A percentile compares a stretch with the other conserved stretches of the same genome.
Conservation (phyloP, 2,888 invertebrate species). For the Chydorus sphaericus region DNA sequence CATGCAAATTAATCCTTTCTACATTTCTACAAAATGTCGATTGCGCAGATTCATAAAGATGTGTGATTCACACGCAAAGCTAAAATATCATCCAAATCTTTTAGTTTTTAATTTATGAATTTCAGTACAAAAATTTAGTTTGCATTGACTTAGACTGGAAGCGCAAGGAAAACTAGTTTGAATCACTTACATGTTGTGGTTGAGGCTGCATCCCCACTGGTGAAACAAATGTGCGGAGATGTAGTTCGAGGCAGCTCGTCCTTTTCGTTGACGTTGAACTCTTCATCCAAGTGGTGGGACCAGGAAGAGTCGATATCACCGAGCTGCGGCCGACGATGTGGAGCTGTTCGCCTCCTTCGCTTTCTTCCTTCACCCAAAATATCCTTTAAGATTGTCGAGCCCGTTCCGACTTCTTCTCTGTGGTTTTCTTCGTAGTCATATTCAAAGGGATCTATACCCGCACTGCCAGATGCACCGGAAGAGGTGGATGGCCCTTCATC, state of each 20-base stretch:
- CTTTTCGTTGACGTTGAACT: neutral
- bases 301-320: neutral
- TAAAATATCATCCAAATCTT: no score
- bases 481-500: neutral
- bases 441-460: no score
- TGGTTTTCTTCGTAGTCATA: constrained; percentile 9
- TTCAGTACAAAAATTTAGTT: no score
- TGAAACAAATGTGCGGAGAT: neutral
- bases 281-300: neutral
- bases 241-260: neutral
- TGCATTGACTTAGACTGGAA: no score
- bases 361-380: neutral
- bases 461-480: neutral
- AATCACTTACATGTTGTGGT: constrained; percentile 2
- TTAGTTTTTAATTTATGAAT: no score
- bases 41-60: no score
- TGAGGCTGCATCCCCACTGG: neutral
- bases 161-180: no score
- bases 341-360: neutral
- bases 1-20: no score
- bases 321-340: neutral
- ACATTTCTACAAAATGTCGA: no score
- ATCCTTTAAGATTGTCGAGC: neutral
- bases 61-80: no score
- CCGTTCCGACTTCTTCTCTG: neutral